Base-by-base conservation (phyloP, 2,888 invertebrate species). In the Trissoscelio sp. region DNA sequence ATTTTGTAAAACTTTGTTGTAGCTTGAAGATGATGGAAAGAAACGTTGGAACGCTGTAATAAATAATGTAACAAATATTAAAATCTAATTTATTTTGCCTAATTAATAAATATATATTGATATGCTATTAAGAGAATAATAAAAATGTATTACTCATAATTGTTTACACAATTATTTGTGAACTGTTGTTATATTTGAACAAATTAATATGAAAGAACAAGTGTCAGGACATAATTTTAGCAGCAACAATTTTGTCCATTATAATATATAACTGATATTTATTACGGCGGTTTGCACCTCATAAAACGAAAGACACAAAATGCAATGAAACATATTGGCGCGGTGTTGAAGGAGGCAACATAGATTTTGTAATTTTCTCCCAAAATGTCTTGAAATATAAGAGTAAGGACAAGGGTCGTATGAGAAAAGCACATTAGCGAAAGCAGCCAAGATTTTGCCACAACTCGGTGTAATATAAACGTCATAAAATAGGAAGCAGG, bases 401-500 rank as follows among this genome's bases (percentile, higher is more conserved):
- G 64, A 75, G 73, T 55, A 58, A 72, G 75, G 74, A 72, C 78
- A 75, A 67, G 57, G 79, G 75, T 79, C 73, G 75, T 69, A 72
- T 66, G 80, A 77, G 82, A 48, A 67, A 69, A 58, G 72, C 81
- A 66, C 66, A 79, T 81, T 82, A 73, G 82, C 55, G 82, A 79
- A 82, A 83, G 84, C 81, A 86, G 86, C 86, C 87, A 88, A 88
- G 88, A 88, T 86, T 85, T 86, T 85, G 83, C 86, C 86, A 83
- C 87, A 86, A 83, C 83, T 83, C 84, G 84, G 86, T 87, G 90
- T 89, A 90, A 91, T 91, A 91, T 91, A 91, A 91, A 90, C 88
- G 89, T 91, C 91, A 89, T 91, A 91, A 91, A 91, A 90, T 90
- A 91, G 90, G 91, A 89, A 90, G 88, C 91, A 91, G 91, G 91